Evolutionary conservation across 2,797 vertebrate species (phyloP).

Genomic region (Tolypeutes matacus): DNA sequence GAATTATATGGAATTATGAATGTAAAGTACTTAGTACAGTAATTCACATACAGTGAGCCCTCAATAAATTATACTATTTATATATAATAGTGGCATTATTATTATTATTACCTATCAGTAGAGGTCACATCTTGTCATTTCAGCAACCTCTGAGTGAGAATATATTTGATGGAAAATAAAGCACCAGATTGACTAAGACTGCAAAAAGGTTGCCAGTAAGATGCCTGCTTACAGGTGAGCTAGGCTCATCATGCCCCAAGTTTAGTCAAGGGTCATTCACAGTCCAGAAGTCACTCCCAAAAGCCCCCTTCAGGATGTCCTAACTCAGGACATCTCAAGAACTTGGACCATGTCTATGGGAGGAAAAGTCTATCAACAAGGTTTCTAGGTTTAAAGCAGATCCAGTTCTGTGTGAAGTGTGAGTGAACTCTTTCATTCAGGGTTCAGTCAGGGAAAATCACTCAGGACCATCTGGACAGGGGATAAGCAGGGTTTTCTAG

Average conservation of each 20-base stretch:
- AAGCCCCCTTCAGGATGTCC: background rate
- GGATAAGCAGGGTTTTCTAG: background rate
- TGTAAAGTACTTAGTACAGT: background rate
- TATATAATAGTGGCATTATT: background rate
- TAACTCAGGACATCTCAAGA: background rate
- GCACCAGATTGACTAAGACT: background rate
- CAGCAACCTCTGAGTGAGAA: background rate
- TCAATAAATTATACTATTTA: background rate
- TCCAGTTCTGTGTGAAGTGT: background rate
- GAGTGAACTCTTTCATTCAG: background rate
- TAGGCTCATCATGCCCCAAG: background rate
- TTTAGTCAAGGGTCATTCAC: background rate
- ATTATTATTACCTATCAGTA: background rate
- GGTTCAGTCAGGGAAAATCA: background rate
- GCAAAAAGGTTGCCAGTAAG: background rate
- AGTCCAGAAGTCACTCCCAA: background rate
- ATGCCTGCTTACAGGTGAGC: background rate
- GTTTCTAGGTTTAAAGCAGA: conserved; percentile 17
- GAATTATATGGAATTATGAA: background rate
- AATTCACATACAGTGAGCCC: background rate
- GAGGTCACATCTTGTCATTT: conserved; percentile 1
- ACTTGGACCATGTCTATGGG: background rate
- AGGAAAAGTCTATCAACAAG: background rate
- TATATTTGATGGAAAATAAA: background rate
- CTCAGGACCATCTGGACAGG: background rate